Evolutionary conservation across 37 sponge, comb jelly and placozoan genomes (phyloP), one percentile per base, ranked within the genome.

Genomic region (Crambe crambe): DNA sequence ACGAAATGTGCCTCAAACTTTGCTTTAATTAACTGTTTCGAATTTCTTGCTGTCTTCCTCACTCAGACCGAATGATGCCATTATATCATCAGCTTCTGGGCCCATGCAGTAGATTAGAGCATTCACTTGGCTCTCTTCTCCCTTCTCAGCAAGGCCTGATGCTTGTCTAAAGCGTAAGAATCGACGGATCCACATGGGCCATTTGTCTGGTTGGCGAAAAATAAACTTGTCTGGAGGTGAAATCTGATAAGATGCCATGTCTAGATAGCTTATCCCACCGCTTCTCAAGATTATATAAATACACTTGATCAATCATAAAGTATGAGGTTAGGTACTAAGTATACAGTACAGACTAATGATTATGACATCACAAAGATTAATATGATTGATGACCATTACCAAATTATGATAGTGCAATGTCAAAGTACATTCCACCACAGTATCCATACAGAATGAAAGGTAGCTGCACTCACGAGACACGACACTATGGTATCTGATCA

Each of bases 161-260:
- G 80, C 86, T 23, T 56, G 36, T 31, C 80, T 20, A 37, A 86
- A 73, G 0, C 78, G 34, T 47, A 77, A 72, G 37, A 85, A 85
- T 4, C 78, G 22, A 9, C 85, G n/a, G 30, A 78, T 64, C 86
- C 86, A 86, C 42, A 36, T 72, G 25, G 86, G 74, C 86, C 86
- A 86, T 39, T 86, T 78, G 30, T 86, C 68, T 2, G 86, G 86
- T 23, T 78, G 27, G 3, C 31, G 71, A 58, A 86, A 86, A 56
- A 6, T 51, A 32, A 86, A 86, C 5, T 27, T 23, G 70, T 86
- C 80, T 29, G 80, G 80, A 35, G 84, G 84, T 57, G 79, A 37
- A 54, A 76, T 70, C 37, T 72, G 72, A 59, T 72, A 81, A 5
- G 81, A 56, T 3, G 62, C 72, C 68, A 68, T 47, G 51, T 6